Conservation (phyloP, 30 jellyfish, hydroid and myxozoan genomes). For the Aurelia sp. region DNA sequence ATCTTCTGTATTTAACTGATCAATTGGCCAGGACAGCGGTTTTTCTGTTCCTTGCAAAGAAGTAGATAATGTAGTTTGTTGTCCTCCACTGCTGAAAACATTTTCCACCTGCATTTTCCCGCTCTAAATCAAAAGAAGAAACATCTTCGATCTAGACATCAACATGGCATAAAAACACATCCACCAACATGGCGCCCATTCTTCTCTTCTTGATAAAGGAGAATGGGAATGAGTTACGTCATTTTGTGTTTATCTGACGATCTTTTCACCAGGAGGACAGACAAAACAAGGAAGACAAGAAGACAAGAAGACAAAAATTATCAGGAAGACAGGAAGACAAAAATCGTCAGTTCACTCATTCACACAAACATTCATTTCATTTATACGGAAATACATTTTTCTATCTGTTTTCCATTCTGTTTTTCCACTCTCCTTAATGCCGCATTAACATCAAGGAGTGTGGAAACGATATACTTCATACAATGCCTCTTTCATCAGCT, state of each 20-base stretch:
- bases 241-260: neutral
- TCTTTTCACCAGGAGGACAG: neutral
- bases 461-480: neutral
- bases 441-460: neutral
- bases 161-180: slow-evolving; percentile 49
- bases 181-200: slow-evolving; percentile 43
- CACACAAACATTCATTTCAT: too few relatives aligned
- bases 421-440: too few relatives aligned
- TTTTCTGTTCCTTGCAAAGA: neutral
- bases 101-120: slow-evolving; percentile 28
- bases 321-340: too few relatives aligned
- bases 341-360: too few relatives aligned
- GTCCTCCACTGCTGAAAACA: neutral
- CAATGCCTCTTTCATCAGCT: neutral
- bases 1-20: neutral
- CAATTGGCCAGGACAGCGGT: slow-evolving; percentile 7
- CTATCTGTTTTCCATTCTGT: slow-evolving; percentile 17
- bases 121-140: slow-evolving; percentile 49
- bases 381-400: neutral
- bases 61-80: too few relatives aligned
- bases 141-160: slow-evolving; percentile 51
- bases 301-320: too few relatives aligned
- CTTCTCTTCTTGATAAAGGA: neutral
- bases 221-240: slow-evolving; percentile 12
- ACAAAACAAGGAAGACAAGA: too few relatives aligned